Base-by-base conservation (phyloP, 2,888 invertebrate species). In the Pristionchus fissidentatus region DNA sequence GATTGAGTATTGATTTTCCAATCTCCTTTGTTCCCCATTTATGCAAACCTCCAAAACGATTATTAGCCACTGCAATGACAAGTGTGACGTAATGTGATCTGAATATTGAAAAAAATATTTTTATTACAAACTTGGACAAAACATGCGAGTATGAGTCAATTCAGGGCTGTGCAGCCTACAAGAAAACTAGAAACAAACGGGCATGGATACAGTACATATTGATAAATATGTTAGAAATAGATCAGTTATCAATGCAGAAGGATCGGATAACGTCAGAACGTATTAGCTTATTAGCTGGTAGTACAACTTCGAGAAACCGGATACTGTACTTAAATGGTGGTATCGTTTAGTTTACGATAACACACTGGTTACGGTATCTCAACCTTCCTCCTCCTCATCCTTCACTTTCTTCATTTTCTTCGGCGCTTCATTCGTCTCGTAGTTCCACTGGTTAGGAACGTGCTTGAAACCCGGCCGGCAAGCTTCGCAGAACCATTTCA, bases 401-500 rank as follows among this genome's bases (percentile, higher is more conserved):
- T 70, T 70, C 0, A 35, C 70, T 26, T 32, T 26, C 32, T 70
- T 70, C 7, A 22, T 5, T 5, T n/a, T 70, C n/a, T 5, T 43
- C 19, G 62, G 38, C 22, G 38, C 29, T 66, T 66, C 62, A 22
- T 70, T 70, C 7, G 22, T 70, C n/a, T n/a, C 70, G n/a, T 70
- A 70, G n/a, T 43, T 41, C 70, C 70, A 70, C 43, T 70, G 70
- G 26, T 70, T 70, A n/a, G 22, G 41, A 8, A 70, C 70, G 3
- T 70, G 41, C 26, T 70, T 70, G 70, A 70, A 70, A 5, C 15
- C 19, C n/a, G 70, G 70, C n/a, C 70, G 41, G 90, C 94, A 94
- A 38, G 92, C 85, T 0, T 93, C 93, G 87, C 94, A 94, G 87
- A 90, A 94, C 94, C 94, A 94, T 87, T 94, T 93, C 46, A 94